A percentile compares a stretch with the other conserved stretches of the same genome.
These are phyloP conservation scores for Pseudochirops cupreus DNA, from an alignment of 2,797 vertebrate species.

Conservation along the genomic window DNA sequence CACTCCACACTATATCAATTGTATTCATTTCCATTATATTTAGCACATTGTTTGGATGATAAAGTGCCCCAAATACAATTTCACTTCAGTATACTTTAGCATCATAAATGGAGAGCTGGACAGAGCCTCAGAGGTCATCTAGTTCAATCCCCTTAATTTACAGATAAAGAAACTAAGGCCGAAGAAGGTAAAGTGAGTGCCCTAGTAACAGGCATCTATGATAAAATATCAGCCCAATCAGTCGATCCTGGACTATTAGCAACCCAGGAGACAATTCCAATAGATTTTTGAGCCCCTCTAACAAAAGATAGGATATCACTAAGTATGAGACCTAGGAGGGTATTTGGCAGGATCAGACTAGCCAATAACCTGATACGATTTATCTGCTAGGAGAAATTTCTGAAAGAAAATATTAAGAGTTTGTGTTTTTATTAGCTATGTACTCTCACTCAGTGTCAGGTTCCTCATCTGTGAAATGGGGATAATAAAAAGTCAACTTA, in stretches of 20 bases:
- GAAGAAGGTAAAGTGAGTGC: neutral
- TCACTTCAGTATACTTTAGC: neutral
- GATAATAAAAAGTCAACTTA: neutral
- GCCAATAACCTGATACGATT: neutral
- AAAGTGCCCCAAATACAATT: neutral
- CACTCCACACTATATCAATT: neutral
- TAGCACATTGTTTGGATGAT: neutral
- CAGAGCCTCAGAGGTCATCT: neutral
- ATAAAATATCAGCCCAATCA: neutral
- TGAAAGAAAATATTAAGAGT: neutral
- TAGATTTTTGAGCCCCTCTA: neutral
- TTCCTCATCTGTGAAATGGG: neutral
- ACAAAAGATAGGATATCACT: neutral
- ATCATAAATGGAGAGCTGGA: neutral
- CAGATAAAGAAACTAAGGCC: neutral
- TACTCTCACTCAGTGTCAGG: neutral
- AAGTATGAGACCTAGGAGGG: neutral
- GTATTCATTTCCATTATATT: neutral
- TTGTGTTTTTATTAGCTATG: neutral
- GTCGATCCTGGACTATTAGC: neutral
- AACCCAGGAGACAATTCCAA: neutral
- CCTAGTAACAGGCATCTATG: neutral
- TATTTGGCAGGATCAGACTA: neutral
- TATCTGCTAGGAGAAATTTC: neutral
- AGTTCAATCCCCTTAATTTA: neutral